phyloP scores from a whole-genome alignment of 2,888 invertebrate genomes.

The Drosophila paramelanica region DNA sequence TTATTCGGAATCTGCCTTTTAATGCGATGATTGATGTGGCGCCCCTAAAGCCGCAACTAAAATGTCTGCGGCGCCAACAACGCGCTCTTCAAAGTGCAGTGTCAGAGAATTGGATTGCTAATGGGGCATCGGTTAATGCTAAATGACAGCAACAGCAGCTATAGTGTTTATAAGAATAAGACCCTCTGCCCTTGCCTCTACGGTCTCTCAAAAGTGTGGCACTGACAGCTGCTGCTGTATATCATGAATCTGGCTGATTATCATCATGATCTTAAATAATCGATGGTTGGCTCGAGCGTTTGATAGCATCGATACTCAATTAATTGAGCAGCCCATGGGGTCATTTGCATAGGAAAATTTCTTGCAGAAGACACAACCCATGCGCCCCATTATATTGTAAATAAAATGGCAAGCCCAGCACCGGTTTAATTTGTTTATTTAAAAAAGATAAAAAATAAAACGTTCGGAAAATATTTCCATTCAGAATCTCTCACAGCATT shows the following conservation, averaged over 20 bases:
- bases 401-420: slow-evolving; percentile 41
- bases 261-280: slow-evolving; percentile 27
- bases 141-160: slow-evolving; percentile 53
- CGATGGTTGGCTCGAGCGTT: slow-evolving; percentile 4
- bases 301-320: slow-evolving; percentile 39
- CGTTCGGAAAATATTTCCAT: slow-evolving; percentile 7
- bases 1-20: slow-evolving; percentile 38
- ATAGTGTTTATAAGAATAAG: slow-evolving; percentile 8
- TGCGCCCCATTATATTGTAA: slow-evolving; percentile 52
- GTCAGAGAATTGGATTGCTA: slow-evolving; percentile 24
- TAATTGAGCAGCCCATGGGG: slow-evolving; percentile 32
- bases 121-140: slow-evolving; percentile 39
- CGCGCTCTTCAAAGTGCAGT: slow-evolving; percentile 36
- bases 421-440: slow-evolving; percentile 54
- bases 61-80: slow-evolving; percentile 18
- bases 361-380: slow-evolving; percentile 42
- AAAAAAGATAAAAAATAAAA: slow-evolving; percentile 2
- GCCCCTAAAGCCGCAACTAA: slow-evolving; percentile 45
- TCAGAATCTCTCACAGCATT: slow-evolving; percentile 21
- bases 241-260: slow-evolving; percentile 20
- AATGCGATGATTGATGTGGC: slow-evolving; percentile 79
- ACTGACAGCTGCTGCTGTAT: slow-evolving; percentile 30
- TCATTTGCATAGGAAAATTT: slow-evolving; percentile 39
- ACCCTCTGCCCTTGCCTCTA: too few species aligned
- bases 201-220: slow-evolving; percentile 8